Evolutionary conservation across 2,888 invertebrate species (phyloP).

Genomic region (Agrochola macilenta): DNA sequence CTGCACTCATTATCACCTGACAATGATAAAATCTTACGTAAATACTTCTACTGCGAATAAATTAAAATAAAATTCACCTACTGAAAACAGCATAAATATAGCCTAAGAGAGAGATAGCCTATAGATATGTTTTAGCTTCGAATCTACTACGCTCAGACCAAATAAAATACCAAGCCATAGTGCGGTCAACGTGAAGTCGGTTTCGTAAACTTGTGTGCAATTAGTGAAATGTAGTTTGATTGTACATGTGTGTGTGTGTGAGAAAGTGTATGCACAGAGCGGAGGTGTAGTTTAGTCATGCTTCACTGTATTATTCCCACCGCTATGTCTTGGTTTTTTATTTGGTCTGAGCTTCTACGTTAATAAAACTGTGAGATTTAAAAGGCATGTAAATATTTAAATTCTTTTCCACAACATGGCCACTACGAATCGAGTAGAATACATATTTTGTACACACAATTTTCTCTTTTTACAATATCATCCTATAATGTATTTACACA

Average conservation of each 20-base stretch:
- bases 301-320: no score
- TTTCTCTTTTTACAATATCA: conserved; percentile 52
- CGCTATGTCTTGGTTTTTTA: no score
- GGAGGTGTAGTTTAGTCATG: no score
- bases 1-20: conserved; percentile 45
- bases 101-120: conserved; percentile 30
- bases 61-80: conserved; percentile 37
- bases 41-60: conserved; percentile 36
- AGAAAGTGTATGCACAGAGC: no score
- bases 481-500: conserved; percentile 64
- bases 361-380: conserved; percentile 64
- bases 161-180: no score
- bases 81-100: conserved; percentile 22
- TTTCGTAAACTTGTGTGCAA: no score
- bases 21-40: conserved; percentile 43
- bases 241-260: no score
- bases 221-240: no score
- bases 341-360: not conserved
- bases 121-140: conserved; percentile 45
- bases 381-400: conserved; percentile 38
- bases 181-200: no score
- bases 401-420: conserved; percentile 36
- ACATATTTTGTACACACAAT: conserved; percentile 65
- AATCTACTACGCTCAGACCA: conserved; percentile 4
- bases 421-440: conserved; percentile 52